These are phyloP conservation scores for Pteronura brasiliensis DNA, from an alignment of 2,113 vertebrate species.

Conservation along the genomic window DNA sequence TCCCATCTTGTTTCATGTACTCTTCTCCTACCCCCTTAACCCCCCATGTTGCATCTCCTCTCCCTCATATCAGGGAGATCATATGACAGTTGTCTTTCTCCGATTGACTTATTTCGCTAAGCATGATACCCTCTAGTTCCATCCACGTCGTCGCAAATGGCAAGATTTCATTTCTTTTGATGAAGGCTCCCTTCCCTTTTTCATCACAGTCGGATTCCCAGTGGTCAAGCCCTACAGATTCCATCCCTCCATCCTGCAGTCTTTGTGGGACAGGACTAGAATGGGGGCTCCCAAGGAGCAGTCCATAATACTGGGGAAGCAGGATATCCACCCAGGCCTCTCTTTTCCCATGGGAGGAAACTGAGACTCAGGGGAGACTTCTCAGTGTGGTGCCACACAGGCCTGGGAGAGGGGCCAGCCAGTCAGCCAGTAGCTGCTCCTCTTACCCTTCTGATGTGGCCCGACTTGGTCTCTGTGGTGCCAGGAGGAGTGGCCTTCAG, in stretches of 20 bases:
- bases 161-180: too few species aligned
- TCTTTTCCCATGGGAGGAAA: not conserved
- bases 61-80: too few species aligned
- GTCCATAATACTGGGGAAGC: not conserved
- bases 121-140: too few species aligned
- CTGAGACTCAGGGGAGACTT: not conserved
- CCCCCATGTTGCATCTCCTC: too few species aligned
- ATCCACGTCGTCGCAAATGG: too few species aligned
- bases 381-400: fast-evolving
- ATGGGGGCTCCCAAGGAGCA: not conserved
- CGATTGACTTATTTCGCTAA: too few species aligned
- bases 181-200: not conserved
- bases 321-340: not conserved
- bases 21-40: too few species aligned
- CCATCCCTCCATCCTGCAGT: not conserved
- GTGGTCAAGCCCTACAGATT: not conserved
- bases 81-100: too few species aligned
- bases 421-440: fast-evolving
- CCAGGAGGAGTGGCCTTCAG: not conserved
- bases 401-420: not conserved
- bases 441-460: not conserved
- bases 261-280: not conserved
- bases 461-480: not conserved
- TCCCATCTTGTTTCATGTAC: too few species aligned
- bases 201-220: not conserved